These are phyloP conservation scores for silkworm (Bombyx mori) DNA, from an alignment of 1,140 invertebrate genomes.

Conservation along the genomic window DNA sequence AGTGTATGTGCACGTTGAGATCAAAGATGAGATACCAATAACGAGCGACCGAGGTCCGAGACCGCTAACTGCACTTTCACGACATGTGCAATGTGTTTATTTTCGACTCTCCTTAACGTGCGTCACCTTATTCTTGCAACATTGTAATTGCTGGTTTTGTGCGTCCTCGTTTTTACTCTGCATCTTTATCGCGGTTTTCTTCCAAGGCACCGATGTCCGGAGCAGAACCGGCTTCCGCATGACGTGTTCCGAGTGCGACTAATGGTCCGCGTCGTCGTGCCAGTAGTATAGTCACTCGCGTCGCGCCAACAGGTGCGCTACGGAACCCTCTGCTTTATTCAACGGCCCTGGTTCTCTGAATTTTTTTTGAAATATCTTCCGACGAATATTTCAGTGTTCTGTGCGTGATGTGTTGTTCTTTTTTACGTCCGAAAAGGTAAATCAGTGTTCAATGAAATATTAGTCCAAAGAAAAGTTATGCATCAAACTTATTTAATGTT, in stretches of 20 bases:
- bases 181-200: conserved; percentile 38
- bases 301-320: conserved; percentile 54
- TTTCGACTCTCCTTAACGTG: conserved; percentile 5
- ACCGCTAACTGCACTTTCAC: conserved; percentile 5
- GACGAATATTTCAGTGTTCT: background rate
- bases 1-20: background rate
- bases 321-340: conserved; percentile 26
- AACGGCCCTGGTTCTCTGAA: conserved; percentile 32
- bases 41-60: background rate
- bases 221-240: conserved; percentile 61
- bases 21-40: conserved; percentile 1
- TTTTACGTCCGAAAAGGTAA: background rate
- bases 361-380: background rate
- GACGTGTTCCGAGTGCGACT: conserved; percentile 54
- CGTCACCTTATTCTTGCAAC: conserved; percentile 14
- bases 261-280: conserved; percentile 43
- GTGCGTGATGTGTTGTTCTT: background rate
- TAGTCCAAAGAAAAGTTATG: too few relatives aligned
- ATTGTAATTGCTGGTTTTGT: conserved; percentile 4
- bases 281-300: conserved; percentile 51
- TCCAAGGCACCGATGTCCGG: conserved; percentile 36
- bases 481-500: too few relatives aligned
- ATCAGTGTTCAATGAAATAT: too few relatives aligned
- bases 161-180: conserved; percentile 11
- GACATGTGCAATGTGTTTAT: conserved; percentile 4